Conservation (phyloP, 2,797 vertebrate species). For the Acrossocheilus wenchowensis region DNA sequence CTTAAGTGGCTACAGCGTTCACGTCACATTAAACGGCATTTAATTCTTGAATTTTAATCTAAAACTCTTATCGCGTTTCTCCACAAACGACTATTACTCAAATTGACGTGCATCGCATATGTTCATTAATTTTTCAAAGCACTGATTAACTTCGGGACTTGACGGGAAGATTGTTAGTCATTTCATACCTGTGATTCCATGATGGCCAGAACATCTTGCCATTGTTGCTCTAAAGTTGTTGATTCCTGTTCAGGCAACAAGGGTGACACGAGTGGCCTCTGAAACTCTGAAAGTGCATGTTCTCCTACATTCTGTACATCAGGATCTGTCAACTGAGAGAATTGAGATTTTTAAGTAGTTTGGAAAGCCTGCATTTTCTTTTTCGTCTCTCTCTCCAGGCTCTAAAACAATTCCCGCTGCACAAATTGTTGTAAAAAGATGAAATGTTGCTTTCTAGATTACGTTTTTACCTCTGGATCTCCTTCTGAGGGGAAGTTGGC, state of each 20-base stretch:
- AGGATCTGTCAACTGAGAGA: constrained; percentile 77
- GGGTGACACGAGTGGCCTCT: constrained; percentile 73
- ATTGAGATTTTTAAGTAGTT: constrained; percentile 10
- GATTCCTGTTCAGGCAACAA: constrained; percentile 74
- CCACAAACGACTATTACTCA: not conserved
- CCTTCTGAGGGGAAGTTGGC: constrained; percentile 82
- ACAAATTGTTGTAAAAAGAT: not conserved
- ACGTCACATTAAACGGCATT: not conserved
- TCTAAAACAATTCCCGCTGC: not conserved
- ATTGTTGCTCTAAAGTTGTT: constrained; percentile 89
- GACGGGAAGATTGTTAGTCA: not conserved
- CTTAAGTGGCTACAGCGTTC: not conserved
- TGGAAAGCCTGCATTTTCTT: not conserved
- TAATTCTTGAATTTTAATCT: not conserved
- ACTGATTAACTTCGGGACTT: not conserved
- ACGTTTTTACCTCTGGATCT: constrained; percentile 77
- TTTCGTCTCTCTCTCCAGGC: not conserved
- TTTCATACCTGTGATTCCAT: constrained; percentile 89
- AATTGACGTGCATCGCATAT: too few relatives aligned
- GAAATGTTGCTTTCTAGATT: not conserved
- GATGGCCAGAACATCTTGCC: constrained; percentile 93
- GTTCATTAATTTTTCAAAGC: not conserved
- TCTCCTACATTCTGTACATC: constrained; percentile 72
- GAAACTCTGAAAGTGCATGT: constrained; percentile 60
- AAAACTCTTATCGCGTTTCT: not conserved